Percentiles rank a stretch among this genome's conserved stretches.
phyloP scores from a whole-genome alignment of 2,888 invertebrate species.

The Rhopalosiphum nymphaeae region DNA sequence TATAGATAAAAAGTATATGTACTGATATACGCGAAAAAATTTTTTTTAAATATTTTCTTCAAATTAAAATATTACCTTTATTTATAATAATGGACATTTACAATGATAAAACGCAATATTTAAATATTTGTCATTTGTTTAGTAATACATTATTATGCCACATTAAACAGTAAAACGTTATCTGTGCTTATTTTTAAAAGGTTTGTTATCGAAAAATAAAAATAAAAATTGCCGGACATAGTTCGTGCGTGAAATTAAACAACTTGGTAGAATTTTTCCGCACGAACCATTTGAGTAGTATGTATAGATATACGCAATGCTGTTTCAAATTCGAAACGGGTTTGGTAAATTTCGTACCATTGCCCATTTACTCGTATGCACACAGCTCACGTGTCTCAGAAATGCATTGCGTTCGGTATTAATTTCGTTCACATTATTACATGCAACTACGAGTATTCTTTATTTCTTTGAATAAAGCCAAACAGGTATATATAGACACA shows the following conservation, averaged over 20 bases:
- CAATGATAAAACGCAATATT: neutral
- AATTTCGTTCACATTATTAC: constrained; percentile 5
- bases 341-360: neutral
- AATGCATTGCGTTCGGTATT: neutral
- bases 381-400: neutral
- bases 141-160: neutral
- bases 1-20: neutral
- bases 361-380: neutral
- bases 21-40: neutral
- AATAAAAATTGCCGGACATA: neutral
- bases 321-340: constrained; percentile 9
- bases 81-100: neutral
- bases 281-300: neutral
- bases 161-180: constrained; percentile 3
- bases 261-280: neutral
- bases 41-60: neutral
- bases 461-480: neutral
- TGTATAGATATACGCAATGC: neutral
- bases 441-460: neutral
- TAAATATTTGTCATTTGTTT: neutral
- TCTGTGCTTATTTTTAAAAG: neutral
- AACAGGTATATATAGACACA: neutral
- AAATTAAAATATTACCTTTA: neutral
- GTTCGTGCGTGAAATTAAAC: neutral
- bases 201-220: constrained; percentile 4